These are phyloP conservation scores for Eulemur rubriventer DNA, from an alignment of 2,797 vertebrate genomes.

Conservation along the genomic window DNA sequence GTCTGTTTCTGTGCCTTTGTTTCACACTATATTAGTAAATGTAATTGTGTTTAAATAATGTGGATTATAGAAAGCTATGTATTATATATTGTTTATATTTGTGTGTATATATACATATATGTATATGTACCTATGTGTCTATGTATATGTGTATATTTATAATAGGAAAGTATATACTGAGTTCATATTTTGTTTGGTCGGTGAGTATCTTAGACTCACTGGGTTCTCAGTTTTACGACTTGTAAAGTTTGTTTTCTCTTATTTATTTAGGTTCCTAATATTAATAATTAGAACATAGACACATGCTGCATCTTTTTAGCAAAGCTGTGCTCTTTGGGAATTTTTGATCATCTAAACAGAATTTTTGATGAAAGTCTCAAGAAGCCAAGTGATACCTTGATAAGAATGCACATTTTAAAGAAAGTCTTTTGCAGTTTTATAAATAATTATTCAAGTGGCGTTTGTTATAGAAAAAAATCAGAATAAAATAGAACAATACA, in stretches of 20 bases:
- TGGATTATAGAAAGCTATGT: not conserved
- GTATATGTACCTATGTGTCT: not conserved
- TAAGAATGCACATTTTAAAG: not conserved
- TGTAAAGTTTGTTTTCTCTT: not conserved
- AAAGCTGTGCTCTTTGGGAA: not conserved
- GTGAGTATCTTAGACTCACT: not conserved
- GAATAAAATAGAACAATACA: not conserved
- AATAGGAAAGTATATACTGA: not conserved
- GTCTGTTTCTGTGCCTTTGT: slow-evolving; percentile 6
- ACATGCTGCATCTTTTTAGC: not conserved
- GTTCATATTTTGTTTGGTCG: not conserved
- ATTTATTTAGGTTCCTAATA: not conserved
- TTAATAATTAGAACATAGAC: not conserved
- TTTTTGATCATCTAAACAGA: not conserved
- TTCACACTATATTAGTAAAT: not conserved
- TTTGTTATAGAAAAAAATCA: not conserved
- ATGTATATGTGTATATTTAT: not conserved
- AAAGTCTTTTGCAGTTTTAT: not conserved
- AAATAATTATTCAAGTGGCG: not conserved
- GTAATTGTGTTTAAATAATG: not conserved
- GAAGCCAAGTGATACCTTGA: not conserved
- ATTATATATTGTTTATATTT: not conserved
- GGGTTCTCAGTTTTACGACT: not conserved
- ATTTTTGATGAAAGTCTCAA: not conserved
- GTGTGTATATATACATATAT: no score